Evolutionary conservation across 2,113 vertebrate species (phyloP), one percentile per base, ranked within the genome.

Genomic region (Lepus timidus): DNA sequence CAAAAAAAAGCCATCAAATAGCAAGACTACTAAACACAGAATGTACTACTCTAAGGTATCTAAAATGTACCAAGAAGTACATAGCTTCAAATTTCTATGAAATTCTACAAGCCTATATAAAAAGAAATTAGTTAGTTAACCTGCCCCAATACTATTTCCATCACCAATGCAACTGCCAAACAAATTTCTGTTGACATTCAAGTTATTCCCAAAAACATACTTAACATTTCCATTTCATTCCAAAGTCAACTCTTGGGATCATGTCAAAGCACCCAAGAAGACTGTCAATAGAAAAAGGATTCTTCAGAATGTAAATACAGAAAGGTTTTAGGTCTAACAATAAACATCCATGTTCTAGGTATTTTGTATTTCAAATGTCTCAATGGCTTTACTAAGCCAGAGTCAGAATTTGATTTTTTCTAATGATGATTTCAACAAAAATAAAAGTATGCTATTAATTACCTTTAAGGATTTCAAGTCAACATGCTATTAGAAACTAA

Each of bases 391-490:
- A 82, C 10, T 49, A 65, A 44, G 6, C 22, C 10, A 81, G 16
- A 79, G 17, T 75, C 64, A 31, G 22, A 17, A 70, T 85, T 81
- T 86, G 14, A 55, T 81, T 73, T 80, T 87, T 80, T 61, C 92
- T 55, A 85, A 74, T 25, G 52, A 75, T 78, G 23, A 91, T 76
- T 88, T 85, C 65, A 71, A 82, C 5, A 65, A 80, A 74, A 93
- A 81, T 64, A 90, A 96, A 92, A 85, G 65, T 71, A 85, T 55
- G 12, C 36, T 31, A 0, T 13, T 58, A 80, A 52, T 29, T 75
- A 89, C 75, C 92, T 94, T 90, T 81, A 81, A 95, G 62, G 22
- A 88, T 91, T 91, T 87, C 61, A 96, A 83, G 5, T 81, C 68
- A 92, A 67, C 9, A 20, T 78, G 62, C n/a, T 71, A 5, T 90